phyloP scores from a whole-genome alignment of 2,888 invertebrate species.

The Eulithis prunata region DNA sequence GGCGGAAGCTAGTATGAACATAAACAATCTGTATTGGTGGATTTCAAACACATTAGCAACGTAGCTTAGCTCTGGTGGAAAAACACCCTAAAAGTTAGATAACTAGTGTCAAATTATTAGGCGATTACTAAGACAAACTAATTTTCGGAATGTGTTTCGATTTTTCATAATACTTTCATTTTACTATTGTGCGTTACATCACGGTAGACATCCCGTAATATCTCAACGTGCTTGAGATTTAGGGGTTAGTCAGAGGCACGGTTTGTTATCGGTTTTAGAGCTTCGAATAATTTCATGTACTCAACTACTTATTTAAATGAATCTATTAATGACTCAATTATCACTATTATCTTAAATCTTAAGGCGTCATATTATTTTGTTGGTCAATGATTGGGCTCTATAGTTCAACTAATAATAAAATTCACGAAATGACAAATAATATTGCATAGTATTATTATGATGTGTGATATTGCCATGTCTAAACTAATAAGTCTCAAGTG shows the following conservation, averaged over 20 bases:
- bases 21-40: no score
- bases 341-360: constrained; percentile 1
- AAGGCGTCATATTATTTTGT: constrained; percentile 13
- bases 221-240: not conserved
- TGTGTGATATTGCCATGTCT: not conserved
- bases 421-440: not conserved
- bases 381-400: constrained; percentile 5
- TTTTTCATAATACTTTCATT: not conserved
- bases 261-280: not conserved
- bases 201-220: not conserved
- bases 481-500: not conserved
- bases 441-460: no score
- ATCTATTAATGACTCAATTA: constrained; percentile 19
- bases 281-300: constrained; percentile 5
- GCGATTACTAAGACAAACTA: no score
- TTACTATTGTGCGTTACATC: not conserved
- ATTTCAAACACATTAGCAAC: no score
- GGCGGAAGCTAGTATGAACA: no score
- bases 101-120: no score
- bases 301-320: constrained; percentile 20
- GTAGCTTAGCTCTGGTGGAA: no score
- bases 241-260: not conserved
- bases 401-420: constrained; percentile 1
- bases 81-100: no score
- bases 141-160: constrained; percentile 1